These are phyloP conservation scores for Dinothrombium tinctorium DNA, from an alignment of 1,140 invertebrate genomes.

Conservation along the genomic window DNA sequence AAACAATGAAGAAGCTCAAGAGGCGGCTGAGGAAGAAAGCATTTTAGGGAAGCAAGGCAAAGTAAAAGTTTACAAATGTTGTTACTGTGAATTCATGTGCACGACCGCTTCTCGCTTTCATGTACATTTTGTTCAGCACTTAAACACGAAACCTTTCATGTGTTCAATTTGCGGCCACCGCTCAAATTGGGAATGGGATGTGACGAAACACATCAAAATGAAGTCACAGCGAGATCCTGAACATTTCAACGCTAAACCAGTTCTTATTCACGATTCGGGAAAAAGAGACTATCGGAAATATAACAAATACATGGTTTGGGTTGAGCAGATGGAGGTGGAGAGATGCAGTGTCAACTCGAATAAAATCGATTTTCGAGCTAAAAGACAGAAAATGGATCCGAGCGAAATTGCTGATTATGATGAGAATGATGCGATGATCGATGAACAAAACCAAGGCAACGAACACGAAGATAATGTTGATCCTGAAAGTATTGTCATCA, in stretches of 20 bases:
- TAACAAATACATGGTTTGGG: constrained; percentile 29
- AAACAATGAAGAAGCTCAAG: no score
- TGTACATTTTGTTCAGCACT: constrained; percentile 69
- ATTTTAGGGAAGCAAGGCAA: no score
- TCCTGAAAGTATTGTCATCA: constrained; percentile 12
- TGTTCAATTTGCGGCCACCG: constrained; percentile 77
- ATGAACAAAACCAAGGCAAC: constrained; percentile 6
- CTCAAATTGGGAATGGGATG: constrained; percentile 86
- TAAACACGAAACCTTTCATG: constrained; percentile 78
- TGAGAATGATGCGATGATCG: not conserved
- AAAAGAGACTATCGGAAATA: constrained; percentile 73
- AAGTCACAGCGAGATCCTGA: constrained; percentile 49
- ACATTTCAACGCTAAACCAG: constrained; percentile 45
- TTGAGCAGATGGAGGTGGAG: constrained; percentile 6
- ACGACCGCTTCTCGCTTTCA: constrained; percentile 67
- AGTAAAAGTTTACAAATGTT: constrained; percentile 42
- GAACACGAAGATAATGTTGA: constrained; percentile 5
- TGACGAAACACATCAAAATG: constrained; percentile 78
- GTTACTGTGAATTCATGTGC: constrained; percentile 68
- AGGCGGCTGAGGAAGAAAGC: no score
- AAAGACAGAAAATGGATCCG: not conserved
- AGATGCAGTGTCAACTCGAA: not conserved
- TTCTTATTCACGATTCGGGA: constrained; percentile 74
- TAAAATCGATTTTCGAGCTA: constrained; percentile 5
- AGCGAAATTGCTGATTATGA: not conserved